phyloP scores from a whole-genome alignment of 2,113 vertebrate genomes.

The Dipodomys ordii region DNA sequence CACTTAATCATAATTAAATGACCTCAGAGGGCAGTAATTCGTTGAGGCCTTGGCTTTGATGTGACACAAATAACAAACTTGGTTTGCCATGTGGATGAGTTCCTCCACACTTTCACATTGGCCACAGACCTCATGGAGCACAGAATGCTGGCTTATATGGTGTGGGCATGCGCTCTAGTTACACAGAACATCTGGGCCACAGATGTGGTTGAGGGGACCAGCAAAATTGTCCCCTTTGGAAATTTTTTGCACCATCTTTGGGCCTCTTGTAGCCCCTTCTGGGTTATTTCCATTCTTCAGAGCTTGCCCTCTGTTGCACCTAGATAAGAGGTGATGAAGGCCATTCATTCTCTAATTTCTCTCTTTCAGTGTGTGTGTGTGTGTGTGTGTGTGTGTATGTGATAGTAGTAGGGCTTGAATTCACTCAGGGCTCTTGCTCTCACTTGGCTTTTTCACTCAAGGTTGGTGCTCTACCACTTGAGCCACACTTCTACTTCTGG shows the following conservation, averaged over 20 bases:
- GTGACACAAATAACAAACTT: conserved; percentile 89
- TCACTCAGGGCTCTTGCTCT: no score
- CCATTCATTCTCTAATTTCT: not conserved
- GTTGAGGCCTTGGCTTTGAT: conserved; percentile 86
- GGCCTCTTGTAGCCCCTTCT: conserved; percentile 63
- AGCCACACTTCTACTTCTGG: no score
- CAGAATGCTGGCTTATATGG: conserved; percentile 83
- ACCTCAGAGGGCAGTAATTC: conserved; percentile 88
- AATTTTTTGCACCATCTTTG: conserved; percentile 79
- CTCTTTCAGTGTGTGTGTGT: no score
- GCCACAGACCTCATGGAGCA: conserved; percentile 78
- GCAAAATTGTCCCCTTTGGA: conserved; percentile 84
- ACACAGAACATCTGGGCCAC: conserved; percentile 87
- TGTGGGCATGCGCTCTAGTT: conserved; percentile 85
- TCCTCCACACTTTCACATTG: conserved; percentile 83
- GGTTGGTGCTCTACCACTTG: no score
- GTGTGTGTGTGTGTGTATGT: no score
- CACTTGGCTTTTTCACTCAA: no score
- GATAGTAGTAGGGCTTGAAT: no score
- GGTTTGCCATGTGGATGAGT: conserved; percentile 82
- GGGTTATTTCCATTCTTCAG: conserved; percentile 64
- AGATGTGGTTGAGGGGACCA: conserved; percentile 86
- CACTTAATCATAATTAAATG: conserved; percentile 90
- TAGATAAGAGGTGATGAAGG: conserved; percentile 27
- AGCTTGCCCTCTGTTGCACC: not conserved